Conservation (phyloP, 2,888 invertebrate genomes). For the Sinhomidia bicolor region DNA sequence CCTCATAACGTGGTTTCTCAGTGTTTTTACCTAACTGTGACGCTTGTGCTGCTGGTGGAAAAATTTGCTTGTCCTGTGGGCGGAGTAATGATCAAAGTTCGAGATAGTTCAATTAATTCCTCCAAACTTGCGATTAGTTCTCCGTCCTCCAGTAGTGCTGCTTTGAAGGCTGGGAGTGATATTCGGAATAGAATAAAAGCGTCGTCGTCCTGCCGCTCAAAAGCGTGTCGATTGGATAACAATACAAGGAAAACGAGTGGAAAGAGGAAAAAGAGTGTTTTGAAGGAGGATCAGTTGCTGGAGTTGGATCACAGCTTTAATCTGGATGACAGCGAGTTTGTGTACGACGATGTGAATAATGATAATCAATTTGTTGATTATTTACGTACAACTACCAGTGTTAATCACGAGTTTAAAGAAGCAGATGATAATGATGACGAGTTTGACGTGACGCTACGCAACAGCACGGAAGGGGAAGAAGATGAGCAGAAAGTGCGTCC, state of each 20-base stretch:
- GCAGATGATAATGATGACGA: neutral
- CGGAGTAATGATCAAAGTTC: slow-evolving; percentile 48
- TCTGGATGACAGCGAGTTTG: slow-evolving; percentile 48
- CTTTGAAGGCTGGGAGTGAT: neutral
- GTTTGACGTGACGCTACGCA: neutral
- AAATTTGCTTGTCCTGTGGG: slow-evolving; percentile 1
- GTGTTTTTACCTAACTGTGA: neutral
- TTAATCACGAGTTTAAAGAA: neutral
- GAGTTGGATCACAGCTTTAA: slow-evolving; percentile 4
- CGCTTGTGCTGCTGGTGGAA: neutral
- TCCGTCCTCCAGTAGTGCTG: neutral
- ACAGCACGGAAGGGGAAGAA: neutral
- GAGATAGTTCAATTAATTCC: neutral
- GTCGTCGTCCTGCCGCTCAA: neutral
- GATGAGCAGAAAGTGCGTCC: slow-evolving; percentile 22
- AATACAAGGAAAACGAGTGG: neutral
- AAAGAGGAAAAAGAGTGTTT: neutral
- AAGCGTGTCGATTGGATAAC: neutral
- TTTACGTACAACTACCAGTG: neutral
- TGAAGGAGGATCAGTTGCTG: neutral
- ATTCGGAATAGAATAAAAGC: neutral
- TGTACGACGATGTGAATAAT: slow-evolving; percentile 19
- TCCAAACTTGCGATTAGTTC: slow-evolving; percentile 45
- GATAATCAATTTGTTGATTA: neutral
- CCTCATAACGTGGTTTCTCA: slow-evolving; percentile 23